Evolutionary conservation across 1,140 invertebrate species (phyloP).

Genomic region (Drosophila sulfurigaster): DNA sequence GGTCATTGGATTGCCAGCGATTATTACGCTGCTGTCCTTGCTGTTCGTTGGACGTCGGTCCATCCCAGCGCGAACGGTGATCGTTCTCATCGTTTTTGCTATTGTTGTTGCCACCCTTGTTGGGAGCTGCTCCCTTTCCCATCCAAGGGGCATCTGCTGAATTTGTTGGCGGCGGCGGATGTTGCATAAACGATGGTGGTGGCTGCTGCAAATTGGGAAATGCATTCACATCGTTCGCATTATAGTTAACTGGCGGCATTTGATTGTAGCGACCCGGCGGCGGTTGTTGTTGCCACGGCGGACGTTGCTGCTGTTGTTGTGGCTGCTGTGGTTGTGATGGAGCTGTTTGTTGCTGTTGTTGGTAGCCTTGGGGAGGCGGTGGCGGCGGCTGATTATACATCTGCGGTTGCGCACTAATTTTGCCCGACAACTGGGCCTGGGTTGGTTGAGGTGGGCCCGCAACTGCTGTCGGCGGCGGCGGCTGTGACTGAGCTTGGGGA

Average conservation of each 20-base stretch:
- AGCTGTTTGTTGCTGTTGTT: conserved; percentile 45
- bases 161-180: background rate
- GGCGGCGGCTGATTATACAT: conserved; percentile 85
- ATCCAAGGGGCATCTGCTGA: conserved; percentile 12
- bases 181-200: conserved; percentile 46
- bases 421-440: conserved; percentile 49
- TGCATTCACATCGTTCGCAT: background rate
- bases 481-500: conserved; percentile 14
- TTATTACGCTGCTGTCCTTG: conserved; percentile 23
- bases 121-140: conserved; percentile 3
- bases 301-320: conserved; percentile 29
- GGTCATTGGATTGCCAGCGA: conserved; percentile 39
- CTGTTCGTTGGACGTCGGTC: conserved; percentile 24
- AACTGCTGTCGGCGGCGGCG: background rate
- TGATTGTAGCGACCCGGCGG: conserved; percentile 31
- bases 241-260: conserved; percentile 37
- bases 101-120: conserved; percentile 23
- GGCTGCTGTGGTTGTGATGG: conserved; percentile 31
- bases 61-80: conserved; percentile 40
- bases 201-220: conserved; percentile 71
- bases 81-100: conserved; percentile 15
- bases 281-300: conserved; percentile 34
- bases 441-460: conserved; percentile 32
- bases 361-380: conserved; percentile 78
- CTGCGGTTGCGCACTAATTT: conserved; percentile 77